A percentile compares a stretch with the other conserved stretches of the same genome.
Evolutionary conservation across 2,113 vertebrate genomes (phyloP).

Genomic region (Indicator indicator): DNA sequence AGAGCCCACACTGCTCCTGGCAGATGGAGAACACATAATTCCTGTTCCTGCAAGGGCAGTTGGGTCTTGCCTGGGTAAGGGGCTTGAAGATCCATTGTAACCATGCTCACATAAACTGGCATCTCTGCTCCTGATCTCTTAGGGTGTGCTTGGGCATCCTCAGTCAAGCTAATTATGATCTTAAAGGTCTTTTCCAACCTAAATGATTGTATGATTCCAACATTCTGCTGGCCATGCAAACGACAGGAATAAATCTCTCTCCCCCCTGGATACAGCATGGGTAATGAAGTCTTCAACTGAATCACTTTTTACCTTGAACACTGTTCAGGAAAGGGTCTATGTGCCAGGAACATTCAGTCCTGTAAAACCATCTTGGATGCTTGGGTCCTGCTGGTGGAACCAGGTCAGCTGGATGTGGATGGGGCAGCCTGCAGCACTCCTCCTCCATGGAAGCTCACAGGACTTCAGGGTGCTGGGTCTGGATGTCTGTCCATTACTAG

Average conservation of each 20-base stretch:
- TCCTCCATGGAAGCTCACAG: neutral
- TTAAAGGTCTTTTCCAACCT: neutral
- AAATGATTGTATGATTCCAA: neutral
- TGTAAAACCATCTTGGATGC: neutral
- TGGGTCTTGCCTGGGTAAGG: accelerated
- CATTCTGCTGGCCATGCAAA: neutral
- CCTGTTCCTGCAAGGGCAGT: neutral
- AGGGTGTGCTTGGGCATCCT: neutral
- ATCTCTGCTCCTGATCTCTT: neutral
- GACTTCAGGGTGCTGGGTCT: neutral
- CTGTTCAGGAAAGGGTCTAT: neutral
- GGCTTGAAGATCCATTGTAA: accelerated
- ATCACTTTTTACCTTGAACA: neutral
- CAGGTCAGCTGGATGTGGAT: neutral
- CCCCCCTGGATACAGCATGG: neutral
- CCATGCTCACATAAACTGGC: neutral
- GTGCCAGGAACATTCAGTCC: neutral
- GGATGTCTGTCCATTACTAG: neutral
- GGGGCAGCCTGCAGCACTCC: neutral
- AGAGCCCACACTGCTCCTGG: neutral
- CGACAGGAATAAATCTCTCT: neutral
- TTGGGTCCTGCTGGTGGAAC: neutral
- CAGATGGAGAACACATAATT: neutral
- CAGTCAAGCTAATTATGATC: neutral
- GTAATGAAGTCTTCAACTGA: neutral